Evolutionary conservation across 1,140 invertebrate species (phyloP).

Genomic region (Trichonephila clavipes): DNA sequence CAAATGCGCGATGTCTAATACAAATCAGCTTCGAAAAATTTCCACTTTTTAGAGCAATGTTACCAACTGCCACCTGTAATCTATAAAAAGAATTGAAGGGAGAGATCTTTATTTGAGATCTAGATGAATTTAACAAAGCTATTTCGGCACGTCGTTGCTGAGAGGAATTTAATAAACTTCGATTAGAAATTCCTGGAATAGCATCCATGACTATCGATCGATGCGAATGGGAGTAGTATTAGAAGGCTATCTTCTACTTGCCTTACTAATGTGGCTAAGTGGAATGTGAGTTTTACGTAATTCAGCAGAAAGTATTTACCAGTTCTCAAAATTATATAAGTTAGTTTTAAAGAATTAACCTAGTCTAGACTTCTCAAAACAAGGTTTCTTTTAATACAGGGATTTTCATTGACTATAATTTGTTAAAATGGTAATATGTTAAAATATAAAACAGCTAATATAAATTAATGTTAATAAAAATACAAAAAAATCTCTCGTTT

Average conservation of each 20-base stretch:
- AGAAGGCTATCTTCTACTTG: background rate
- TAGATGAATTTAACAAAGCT: background rate
- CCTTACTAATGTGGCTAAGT: slow-evolving; percentile 27
- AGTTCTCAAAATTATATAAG: slow-evolving; percentile 28
- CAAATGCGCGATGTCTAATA: background rate
- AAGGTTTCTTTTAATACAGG: background rate
- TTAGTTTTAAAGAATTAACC: background rate
- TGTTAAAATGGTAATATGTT: too few species aligned
- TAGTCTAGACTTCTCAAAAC: background rate
- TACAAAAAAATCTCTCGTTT: too few species aligned
- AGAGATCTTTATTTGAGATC: slow-evolving; percentile 42
- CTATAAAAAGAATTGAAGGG: slow-evolving; percentile 15
- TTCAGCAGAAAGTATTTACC: slow-evolving; percentile 21
- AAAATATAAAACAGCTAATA: too few species aligned
- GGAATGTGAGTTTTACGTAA: slow-evolving; percentile 46
- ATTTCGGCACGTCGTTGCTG: slow-evolving; percentile 36
- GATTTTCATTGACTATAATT: background rate
- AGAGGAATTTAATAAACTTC: slow-evolving; percentile 74
- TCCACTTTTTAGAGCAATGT: background rate
- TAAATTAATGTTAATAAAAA: too few species aligned
- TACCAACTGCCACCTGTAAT: background rate
- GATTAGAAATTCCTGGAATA: slow-evolving; percentile 76
- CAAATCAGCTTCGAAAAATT: background rate
- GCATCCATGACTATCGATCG: slow-evolving; percentile 39
- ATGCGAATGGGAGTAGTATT: background rate